Evolutionary conservation across 2,888 invertebrate genomes (phyloP), one percentile per base, ranked within the genome.

Genomic region (Trilocha varians): DNA sequence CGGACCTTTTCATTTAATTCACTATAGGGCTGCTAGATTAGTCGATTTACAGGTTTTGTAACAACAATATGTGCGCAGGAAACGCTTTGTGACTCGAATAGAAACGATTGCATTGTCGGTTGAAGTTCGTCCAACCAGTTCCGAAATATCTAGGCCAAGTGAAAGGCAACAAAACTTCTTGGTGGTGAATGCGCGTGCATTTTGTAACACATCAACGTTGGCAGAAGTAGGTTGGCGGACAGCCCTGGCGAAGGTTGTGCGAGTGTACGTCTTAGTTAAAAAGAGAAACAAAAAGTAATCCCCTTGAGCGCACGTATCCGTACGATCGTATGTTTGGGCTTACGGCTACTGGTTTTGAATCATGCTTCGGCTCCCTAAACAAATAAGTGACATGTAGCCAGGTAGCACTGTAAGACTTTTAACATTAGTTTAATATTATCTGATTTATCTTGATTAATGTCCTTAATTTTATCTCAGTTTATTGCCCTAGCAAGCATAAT

Each of bases 61-160:
- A 59, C 65, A 69, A 62, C 59, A 9, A 25, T 9, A 25, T 25
- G 48, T 48, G 51, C 58, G 56, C 62, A 66, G 65, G 65, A 65
- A 65, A 58, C 50, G 53, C 50, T 62, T 71, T 66, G 63, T 48
- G 50, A 50, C 55, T 51, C 48, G 50, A 56, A 62, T 56, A 57
- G 56, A 46, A 53, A 59, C 57, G 62, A 58, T 61, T 62, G 74
- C 72, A 75, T 78, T 77, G 75, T 54, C 77, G 70, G 72, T 70
- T 72, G 67, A n/a, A n/a, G n/a, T 25, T 25, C 25, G 25, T 25
- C 71, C 65, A 78, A 83, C 84, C 76, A 77, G 83, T 80, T 83
- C 74, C 78, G 48, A 82, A 84, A 80, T 77, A 84, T 82, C 76
- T 79, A 74, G 84, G 84, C 75, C 84, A 71, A 83, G 84, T 83